Percentiles rank a stretch among this genome's conserved stretches.
Evolutionary conservation across 2,113 vertebrate genomes (phyloP).

Genomic region (Campylomormyrus numenius): DNA sequence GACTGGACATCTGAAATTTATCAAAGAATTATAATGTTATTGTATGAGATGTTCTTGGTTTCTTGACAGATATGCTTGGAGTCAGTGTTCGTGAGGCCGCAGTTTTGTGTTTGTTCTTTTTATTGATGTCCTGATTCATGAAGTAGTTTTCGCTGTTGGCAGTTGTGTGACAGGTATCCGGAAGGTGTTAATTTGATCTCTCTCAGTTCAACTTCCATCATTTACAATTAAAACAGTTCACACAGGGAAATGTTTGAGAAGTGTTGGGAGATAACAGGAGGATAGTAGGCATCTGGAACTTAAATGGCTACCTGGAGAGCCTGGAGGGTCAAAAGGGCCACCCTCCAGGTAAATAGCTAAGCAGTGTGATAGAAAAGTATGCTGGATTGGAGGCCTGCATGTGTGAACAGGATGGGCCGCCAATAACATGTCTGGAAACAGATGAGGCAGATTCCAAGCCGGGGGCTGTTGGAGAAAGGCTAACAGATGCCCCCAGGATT

Average conservation of each 20-base stretch:
- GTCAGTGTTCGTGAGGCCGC: background rate
- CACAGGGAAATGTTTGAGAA: background rate
- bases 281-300: constrained; percentile 18
- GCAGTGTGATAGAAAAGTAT: constrained; percentile 25
- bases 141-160: background rate
- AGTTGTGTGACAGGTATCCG: background rate
- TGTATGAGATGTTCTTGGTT: background rate
- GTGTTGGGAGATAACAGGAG: constrained; percentile 11
- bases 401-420: constrained; percentile 29
- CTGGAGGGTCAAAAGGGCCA: constrained; percentile 17
- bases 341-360: constrained; percentile 15
- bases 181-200: constrained; percentile 10
- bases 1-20: background rate
- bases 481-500: background rate
- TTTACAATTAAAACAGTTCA: constrained; percentile 11
- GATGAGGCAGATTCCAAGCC: constrained; percentile 21
- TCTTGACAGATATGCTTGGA: background rate
- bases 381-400: constrained; percentile 21
- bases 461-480: background rate
- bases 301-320: constrained; percentile 24
- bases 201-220: background rate
- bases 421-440: constrained; percentile 21
- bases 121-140: background rate
- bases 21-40: background rate
- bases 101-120: background rate